Evolutionary conservation across 1,140 invertebrate species (phyloP).

Genomic region (Drosophila lacteicornis): DNA sequence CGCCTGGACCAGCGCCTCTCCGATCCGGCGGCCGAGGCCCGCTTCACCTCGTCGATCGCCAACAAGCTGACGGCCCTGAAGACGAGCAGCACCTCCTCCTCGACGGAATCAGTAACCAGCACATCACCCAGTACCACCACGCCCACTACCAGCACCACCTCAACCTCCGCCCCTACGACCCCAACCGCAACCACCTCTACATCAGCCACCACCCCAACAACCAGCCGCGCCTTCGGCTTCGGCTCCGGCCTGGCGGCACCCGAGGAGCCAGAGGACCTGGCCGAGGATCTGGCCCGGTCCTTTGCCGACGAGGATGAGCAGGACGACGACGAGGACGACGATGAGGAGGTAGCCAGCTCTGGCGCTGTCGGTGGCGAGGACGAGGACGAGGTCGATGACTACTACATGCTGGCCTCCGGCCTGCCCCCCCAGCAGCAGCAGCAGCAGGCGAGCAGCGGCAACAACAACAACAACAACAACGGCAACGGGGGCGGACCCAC

Average conservation of each 20-base stretch:
- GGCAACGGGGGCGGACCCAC: slow-evolving; percentile 16
- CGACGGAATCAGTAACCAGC: background rate
- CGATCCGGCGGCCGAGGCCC: slow-evolving; percentile 37
- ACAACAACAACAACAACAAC: background rate
- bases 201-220: background rate
- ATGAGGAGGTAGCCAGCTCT: slow-evolving; percentile 11
- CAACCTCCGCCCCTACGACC: background rate
- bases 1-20: slow-evolving; percentile 39
- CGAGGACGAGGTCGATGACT: slow-evolving; percentile 36
- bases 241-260: background rate
- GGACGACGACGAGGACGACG: slow-evolving; percentile 29
- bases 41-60: slow-evolving; percentile 55
- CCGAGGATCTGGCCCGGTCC: slow-evolving; percentile 8
- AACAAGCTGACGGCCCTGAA: slow-evolving; percentile 59
- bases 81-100: slow-evolving; percentile 26
- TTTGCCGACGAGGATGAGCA: slow-evolving; percentile 23
- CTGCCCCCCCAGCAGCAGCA: background rate
- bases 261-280: background rate
- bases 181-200: background rate
- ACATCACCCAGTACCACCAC: background rate
- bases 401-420: slow-evolving; percentile 38
- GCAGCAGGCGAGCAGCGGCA: background rate
- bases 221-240: background rate
- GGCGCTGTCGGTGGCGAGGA: slow-evolving; percentile 21
- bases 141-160: background rate